Base-by-base conservation (phyloP, 2,888 invertebrate species). In the Drosophila kambysellisi region DNA sequence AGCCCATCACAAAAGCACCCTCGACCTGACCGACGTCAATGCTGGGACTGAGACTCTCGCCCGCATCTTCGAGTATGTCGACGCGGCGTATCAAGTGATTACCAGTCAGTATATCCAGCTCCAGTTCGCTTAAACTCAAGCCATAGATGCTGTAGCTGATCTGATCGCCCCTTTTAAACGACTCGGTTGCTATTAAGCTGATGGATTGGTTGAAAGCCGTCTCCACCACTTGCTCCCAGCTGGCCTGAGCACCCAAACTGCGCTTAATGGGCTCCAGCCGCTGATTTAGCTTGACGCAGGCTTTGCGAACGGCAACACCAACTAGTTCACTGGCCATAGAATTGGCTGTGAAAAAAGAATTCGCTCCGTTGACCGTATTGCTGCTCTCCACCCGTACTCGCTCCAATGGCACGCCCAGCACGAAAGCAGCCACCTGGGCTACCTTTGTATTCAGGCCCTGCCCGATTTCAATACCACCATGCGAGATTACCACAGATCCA, bases 51-150 rank as follows among this genome's bases (percentile, higher is more conserved):
- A 97, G 92, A 91, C 96, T 96, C 74, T 95, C 94, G 4, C 97
- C 97, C 8, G 95, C 94, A 89, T 97, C 97, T 91, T 96, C 96
- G 5, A 96, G 91, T 15, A 97, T 92, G 91, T 97, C 96, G 0
- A 96, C 96, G 76, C 96, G 94, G 9, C 91, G 92, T 11, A 96
- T 92, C 73, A 96, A 94, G 84, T 95, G 95, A 86, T 96, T 96
- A 1, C 97, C 97, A 0, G 97, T 97, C 48, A 97, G 93, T 12
- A 97, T 93, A 91, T 97, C 97, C 0, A 97, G 91, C 92, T 97
- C 96, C 0, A 97, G 94, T 92, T 97, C 97, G 5, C 95, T 92
- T 2, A 95, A 94, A 9, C 95, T 94, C 0, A 95, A 94, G 0
- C 95, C 96, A 83, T 95, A 96, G 61, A 97, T 94, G 51, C 94